Evolutionary conservation across 2,797 vertebrate genomes (phyloP).

Genomic region (Aselliscus stoliczkanus): DNA sequence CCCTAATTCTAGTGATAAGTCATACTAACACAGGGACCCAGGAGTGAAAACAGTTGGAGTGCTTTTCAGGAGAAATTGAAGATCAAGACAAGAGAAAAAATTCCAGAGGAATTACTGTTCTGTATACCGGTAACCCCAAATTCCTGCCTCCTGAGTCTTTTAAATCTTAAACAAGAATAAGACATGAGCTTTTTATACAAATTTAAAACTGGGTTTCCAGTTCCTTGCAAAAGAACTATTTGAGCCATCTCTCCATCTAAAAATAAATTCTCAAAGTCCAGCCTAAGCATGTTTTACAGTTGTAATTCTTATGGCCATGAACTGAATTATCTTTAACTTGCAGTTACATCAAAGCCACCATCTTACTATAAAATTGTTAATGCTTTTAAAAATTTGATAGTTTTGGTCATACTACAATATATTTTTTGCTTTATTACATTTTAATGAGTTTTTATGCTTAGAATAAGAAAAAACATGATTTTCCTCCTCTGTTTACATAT

Average conservation of each 20-base stretch:
- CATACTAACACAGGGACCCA: not conserved
- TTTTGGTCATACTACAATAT: not conserved
- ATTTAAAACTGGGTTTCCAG: not conserved
- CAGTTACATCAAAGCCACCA: not conserved
- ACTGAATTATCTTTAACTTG: not conserved
- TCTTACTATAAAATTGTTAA: constrained; percentile 4
- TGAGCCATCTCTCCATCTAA: not conserved
- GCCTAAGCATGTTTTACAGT: not conserved
- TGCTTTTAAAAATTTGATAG: not conserved
- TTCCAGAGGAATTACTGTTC: not conserved
- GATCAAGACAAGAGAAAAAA: not conserved
- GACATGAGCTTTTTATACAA: not conserved
- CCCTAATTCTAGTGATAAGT: not conserved
- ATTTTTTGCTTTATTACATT: not conserved
- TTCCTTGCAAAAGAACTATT: not conserved
- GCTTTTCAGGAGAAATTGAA: constrained; percentile 1
- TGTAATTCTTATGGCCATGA: not conserved
- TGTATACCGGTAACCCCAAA: not conserved
- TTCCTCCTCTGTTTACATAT: not conserved
- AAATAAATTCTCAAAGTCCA: constrained; percentile 31
- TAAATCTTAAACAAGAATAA: not conserved
- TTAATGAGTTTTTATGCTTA: constrained; percentile 12
- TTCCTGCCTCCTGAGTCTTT: not conserved
- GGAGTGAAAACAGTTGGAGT: not conserved
- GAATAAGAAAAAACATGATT: not conserved